Percentiles rank a stretch among this genome's conserved stretches.
phyloP scores from a whole-genome alignment of 2,888 invertebrate genomes.

The Metalampra italica region DNA sequence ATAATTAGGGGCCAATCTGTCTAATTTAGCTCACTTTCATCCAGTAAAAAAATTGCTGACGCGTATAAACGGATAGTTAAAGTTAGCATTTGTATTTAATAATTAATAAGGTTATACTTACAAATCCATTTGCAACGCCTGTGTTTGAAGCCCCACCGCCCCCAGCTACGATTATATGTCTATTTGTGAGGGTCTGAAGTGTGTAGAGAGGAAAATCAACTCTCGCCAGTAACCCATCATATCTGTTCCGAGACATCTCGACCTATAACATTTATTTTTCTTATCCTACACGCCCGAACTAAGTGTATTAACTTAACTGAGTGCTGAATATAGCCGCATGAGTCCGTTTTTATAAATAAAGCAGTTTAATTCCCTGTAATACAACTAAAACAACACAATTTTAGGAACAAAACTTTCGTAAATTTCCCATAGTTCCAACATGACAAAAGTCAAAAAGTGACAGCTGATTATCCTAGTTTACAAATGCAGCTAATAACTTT shows the following conservation, averaged over 20 bases:
- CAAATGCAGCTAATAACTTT: slow-evolving; percentile 4
- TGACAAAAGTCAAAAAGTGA: slow-evolving; percentile 73
- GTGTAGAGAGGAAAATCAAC: slow-evolving; percentile 97
- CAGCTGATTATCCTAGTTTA: slow-evolving; percentile 22
- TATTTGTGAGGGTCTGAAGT: slow-evolving; percentile 92
- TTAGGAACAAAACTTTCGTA: slow-evolving; percentile 52
- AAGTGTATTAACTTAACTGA: slow-evolving; percentile 34
- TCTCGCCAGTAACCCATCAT: slow-evolving; percentile 88
- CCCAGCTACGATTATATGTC: slow-evolving; percentile 97
- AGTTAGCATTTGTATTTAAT: not conserved
- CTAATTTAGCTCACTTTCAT: not conserved
- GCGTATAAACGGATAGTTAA: slow-evolving; percentile 28
- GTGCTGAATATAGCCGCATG: slow-evolving; percentile 38
- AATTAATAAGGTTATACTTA: slow-evolving; percentile 73
- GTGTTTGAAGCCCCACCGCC: slow-evolving; percentile 98
- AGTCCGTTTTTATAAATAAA: slow-evolving; percentile 45
- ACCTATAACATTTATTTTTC: slow-evolving; percentile 48
- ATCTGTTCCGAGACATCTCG: slow-evolving; percentile 69
- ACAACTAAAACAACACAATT: slow-evolving; percentile 44
- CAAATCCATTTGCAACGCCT: slow-evolving; percentile 98
- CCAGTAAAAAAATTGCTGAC: slow-evolving; percentile 34
- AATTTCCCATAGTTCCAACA: slow-evolving; percentile 69
- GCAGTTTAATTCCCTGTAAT: slow-evolving; percentile 39
- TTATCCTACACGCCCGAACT: slow-evolving; percentile 27
- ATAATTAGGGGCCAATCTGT: no score